Percentiles rank a stretch among this genome's conserved stretches.
These are phyloP conservation scores for Lasius fuliginosus DNA, from an alignment of 2,888 invertebrate genomes.

Conservation along the genomic window DNA sequence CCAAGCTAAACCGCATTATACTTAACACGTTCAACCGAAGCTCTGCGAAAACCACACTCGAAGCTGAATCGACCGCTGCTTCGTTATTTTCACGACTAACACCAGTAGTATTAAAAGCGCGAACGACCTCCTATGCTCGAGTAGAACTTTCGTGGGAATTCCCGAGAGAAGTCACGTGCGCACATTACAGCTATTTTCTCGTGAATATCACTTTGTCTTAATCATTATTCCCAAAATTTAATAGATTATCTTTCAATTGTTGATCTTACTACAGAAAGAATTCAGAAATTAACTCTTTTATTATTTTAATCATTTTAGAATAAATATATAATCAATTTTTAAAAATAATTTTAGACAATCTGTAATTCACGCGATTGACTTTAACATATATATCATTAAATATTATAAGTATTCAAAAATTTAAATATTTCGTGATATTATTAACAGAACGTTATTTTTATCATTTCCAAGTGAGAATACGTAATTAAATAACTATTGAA, in stretches of 20 bases:
- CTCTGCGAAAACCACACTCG: neutral
- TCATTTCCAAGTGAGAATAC: neutral
- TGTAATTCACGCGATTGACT: neutral
- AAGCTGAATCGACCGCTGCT: neutral
- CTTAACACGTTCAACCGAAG: neutral
- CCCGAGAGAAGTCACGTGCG: neutral
- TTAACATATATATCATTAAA: neutral
- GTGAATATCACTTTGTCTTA: neutral
- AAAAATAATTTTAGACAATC: conserved; percentile 2
- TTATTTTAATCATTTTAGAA: neutral
- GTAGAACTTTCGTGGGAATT: conserved; percentile 7
- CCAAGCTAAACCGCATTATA: conserved; percentile 14
- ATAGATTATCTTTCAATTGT: neutral
- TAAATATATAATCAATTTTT: neutral
- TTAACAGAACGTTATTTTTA: neutral
- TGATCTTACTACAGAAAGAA: neutral
- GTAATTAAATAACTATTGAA: neutral
- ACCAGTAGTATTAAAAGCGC: neutral
- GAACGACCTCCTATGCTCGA: neutral
- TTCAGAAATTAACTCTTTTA: neutral
- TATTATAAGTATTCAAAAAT: neutral
- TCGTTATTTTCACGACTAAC: conserved; percentile 10
- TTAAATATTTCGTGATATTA: neutral
- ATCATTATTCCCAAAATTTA: too few relatives aligned
- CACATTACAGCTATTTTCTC: neutral